Conservation (phyloP, 2,888 invertebrate genomes). For the Boloria selene region DNA sequence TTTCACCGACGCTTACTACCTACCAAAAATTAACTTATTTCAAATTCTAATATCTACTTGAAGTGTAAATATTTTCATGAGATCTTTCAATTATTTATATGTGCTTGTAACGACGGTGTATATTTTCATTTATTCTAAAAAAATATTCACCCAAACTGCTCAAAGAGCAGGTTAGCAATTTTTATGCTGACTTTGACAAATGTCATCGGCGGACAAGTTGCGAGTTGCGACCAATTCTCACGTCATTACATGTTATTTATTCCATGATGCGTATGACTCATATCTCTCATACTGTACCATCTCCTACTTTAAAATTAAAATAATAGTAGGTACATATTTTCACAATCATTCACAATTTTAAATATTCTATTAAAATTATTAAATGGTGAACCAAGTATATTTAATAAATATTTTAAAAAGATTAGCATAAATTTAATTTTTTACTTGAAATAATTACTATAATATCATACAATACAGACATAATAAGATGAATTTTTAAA, state of each 20-base stretch:
- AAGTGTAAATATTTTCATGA: slow-evolving; percentile 35
- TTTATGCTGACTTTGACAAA: slow-evolving; percentile 78
- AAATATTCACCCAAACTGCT: slow-evolving; percentile 51
- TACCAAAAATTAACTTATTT: slow-evolving; percentile 47
- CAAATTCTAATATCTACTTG: slow-evolving; percentile 27
- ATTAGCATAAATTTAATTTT: no score
- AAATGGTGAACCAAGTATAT: no score
- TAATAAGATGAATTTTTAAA: no score
- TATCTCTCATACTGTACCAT: background rate
- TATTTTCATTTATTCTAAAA: slow-evolving; percentile 56
- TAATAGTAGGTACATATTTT: no score
- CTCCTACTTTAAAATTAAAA: background rate
- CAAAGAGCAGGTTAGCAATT: slow-evolving; percentile 69
- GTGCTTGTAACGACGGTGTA: slow-evolving; percentile 47
- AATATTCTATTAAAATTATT: no score
- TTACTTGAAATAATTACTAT: no score
- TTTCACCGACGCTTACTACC: slow-evolving; percentile 76
- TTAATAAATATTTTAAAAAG: no score
- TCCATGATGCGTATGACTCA: background rate
- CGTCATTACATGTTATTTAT: background rate
- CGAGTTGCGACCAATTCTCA: background rate
- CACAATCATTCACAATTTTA: no score
- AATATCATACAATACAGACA: no score
- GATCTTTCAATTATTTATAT: slow-evolving; percentile 40
- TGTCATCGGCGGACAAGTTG: slow-evolving; percentile 50